Conservation (phyloP, 2,888 invertebrate species). For the Erebia aethiops region DNA sequence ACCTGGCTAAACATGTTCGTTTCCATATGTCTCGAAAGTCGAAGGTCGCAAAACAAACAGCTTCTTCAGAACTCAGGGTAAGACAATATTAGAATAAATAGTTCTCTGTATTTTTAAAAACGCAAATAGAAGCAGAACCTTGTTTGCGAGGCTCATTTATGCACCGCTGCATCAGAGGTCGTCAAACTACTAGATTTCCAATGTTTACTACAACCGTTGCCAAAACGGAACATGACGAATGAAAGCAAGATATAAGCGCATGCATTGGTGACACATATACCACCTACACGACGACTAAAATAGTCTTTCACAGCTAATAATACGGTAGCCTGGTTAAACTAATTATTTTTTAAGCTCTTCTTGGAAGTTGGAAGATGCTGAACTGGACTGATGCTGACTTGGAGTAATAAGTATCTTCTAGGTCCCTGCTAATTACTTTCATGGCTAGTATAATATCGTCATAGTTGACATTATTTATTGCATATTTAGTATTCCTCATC, state of each 20-base stretch:
- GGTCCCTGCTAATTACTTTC: too few species aligned
- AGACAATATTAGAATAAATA: too few species aligned
- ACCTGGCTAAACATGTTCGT: too few species aligned
- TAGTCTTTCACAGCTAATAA: conserved; percentile 48
- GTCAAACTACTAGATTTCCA: conserved; percentile 25
- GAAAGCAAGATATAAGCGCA: conserved; percentile 53
- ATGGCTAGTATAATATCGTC: too few species aligned
- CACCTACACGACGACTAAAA: conserved; percentile 62
- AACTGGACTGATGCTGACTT: too few species aligned
- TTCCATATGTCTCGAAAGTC: too few species aligned
- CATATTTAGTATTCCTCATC: too few species aligned
- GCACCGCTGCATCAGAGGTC: conserved; percentile 16
- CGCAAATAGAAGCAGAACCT: conserved; percentile 8
- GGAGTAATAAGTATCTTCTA: too few species aligned
- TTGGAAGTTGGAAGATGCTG: background rate
- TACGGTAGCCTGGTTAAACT: conserved; percentile 13
- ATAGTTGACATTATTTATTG: too few species aligned
- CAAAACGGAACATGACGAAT: conserved; percentile 61
- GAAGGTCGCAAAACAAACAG: too few species aligned
- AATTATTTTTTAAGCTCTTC: conserved; percentile 7
- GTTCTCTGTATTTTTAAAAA: background rate
- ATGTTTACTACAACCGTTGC: conserved; percentile 54
- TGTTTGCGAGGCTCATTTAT: conserved; percentile 2
- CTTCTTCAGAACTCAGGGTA: too few species aligned
- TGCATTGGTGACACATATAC: conserved; percentile 56